Percentiles rank a stretch among this genome's conserved stretches.
Conservation (phyloP, 2,113 vertebrate genomes). For the Triplophysa siluroides region DNA sequence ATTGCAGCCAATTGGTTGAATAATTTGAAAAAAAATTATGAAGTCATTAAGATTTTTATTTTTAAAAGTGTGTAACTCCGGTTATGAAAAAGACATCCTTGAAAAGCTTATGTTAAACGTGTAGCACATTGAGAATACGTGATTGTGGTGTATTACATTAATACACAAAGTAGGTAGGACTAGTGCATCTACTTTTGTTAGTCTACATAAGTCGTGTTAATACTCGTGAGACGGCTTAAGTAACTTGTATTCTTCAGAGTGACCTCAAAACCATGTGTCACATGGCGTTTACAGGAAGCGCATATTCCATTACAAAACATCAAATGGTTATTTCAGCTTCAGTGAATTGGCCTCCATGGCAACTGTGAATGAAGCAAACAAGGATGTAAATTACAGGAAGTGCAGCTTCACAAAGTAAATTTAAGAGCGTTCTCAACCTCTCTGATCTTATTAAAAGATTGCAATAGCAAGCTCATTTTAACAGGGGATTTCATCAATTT, state of each 20-base stretch:
- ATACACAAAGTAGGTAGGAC: no score
- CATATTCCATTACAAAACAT: not conserved
- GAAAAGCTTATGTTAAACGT: no score
- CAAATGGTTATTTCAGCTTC: not conserved
- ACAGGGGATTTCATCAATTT: not conserved
- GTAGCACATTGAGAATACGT: no score
- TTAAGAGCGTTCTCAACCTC: not conserved
- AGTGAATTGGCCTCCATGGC: not conserved
- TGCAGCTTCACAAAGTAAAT: not conserved
- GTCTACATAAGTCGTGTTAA: no score
- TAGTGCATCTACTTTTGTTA: no score
- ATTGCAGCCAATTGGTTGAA: no score
- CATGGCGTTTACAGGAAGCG: not conserved
- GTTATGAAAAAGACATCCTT: no score
- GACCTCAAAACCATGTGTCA: not conserved
- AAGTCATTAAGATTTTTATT: no score
- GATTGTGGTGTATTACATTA: no score
- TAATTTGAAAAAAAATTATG: no score
- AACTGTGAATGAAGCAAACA: conserved; percentile 9
- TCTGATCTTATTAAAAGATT: not conserved
- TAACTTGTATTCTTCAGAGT: not conserved
- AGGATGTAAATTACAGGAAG: not conserved
- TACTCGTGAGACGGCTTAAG: no score
- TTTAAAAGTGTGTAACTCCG: no score
- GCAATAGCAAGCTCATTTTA: not conserved